Evolutionary conservation across 2,888 invertebrate genomes (phyloP).

Genomic region (Eilema depressum): DNA sequence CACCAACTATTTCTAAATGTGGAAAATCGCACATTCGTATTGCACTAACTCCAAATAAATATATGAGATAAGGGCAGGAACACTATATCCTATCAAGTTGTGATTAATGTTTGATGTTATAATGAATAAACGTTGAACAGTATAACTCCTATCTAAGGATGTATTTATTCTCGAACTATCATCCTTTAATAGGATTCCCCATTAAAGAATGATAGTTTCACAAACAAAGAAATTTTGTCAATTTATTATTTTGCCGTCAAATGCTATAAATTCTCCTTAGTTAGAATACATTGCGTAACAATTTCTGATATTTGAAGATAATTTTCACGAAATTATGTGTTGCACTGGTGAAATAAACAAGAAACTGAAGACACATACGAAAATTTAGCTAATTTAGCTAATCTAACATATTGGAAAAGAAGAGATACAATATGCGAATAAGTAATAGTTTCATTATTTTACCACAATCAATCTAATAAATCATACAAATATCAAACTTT

Average conservation of each 20-base stretch:
- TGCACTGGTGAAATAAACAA: conserved; percentile 3
- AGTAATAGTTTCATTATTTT: neutral
- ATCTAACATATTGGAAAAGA: neutral
- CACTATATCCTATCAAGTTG: too few species aligned
- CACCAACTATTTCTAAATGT: neutral
- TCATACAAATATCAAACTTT: neutral
- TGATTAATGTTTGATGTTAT: neutral
- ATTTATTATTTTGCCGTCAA: too few species aligned
- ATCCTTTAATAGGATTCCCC: neutral
- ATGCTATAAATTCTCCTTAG: too few species aligned
- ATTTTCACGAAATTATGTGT: neutral
- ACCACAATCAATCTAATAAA: neutral
- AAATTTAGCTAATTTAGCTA: neutral
- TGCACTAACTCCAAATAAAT: neutral
- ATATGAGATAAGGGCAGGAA: too few species aligned
- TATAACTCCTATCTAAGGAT: too few species aligned
- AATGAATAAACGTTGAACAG: neutral
- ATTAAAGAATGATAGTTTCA: too few species aligned
- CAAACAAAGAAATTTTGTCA: too few species aligned
- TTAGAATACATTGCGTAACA: too few species aligned
- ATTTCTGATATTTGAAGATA: neutral
- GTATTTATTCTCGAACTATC: neutral
- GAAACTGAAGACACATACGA: neutral
- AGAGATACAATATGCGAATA: neutral
- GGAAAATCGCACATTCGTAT: neutral